A percentile compares a stretch with the other conserved stretches of the same genome.
Evolutionary conservation across 1,140 invertebrate species (phyloP).

Genomic region (Drosophila grimshawi): DNA sequence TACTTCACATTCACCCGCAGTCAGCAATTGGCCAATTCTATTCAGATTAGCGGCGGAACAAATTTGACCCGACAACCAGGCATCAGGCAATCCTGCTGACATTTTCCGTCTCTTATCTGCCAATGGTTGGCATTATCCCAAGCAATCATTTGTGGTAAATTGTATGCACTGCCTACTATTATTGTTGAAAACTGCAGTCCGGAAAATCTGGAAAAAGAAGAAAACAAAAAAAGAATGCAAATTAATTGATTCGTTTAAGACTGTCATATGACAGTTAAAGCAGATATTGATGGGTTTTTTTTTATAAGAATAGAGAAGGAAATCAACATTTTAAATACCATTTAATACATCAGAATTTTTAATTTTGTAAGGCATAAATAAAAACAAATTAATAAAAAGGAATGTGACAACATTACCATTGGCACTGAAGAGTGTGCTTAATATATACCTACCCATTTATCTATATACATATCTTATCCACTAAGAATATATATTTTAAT

Average conservation of each 20-base stretch:
- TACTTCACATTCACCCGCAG: slow-evolving; percentile 29
- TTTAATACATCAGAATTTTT: too few species aligned
- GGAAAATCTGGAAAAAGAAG: neutral
- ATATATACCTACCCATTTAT: too few species aligned
- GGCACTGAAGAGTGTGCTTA: too few species aligned
- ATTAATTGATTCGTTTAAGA: neutral
- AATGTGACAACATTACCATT: too few species aligned
- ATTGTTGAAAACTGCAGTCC: neutral
- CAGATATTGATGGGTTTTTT: too few species aligned
- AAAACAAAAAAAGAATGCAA: neutral
- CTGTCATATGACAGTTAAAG: neutral
- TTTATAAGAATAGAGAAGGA: too few species aligned
- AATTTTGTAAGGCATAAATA: too few species aligned
- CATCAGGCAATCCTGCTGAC: neutral
- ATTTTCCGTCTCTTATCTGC: slow-evolving; percentile 10
- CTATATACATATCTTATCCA: too few species aligned
- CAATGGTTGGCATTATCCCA: slow-evolving; percentile 66
- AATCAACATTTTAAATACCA: too few species aligned
- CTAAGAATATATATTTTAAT: neutral
- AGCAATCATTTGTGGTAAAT: slow-evolving; percentile 16
- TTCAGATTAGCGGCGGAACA: slow-evolving; percentile 62
- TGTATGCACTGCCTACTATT: slow-evolving; percentile 15
- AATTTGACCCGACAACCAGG: slow-evolving; percentile 45
- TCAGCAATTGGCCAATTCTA: slow-evolving; percentile 40
- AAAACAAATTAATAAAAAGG: too few species aligned